These are phyloP conservation scores for Serinus canaria DNA, from an alignment of 2,113 vertebrate species.

Conservation along the genomic window DNA sequence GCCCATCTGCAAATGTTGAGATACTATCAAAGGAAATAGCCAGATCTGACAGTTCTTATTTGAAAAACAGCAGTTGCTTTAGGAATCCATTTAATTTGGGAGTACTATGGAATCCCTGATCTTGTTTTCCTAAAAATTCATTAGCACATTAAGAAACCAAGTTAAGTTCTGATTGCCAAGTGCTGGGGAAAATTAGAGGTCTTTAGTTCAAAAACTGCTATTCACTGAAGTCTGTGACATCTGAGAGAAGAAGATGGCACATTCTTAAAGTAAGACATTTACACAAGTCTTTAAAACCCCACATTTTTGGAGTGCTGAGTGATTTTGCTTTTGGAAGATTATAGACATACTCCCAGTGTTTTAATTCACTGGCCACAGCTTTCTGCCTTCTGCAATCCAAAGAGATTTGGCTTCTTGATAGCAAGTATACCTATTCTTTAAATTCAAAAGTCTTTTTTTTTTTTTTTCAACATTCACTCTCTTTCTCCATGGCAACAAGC, in stretches of 20 bases:
- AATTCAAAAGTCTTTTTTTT: neutral
- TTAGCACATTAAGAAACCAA: neutral
- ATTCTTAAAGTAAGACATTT: neutral
- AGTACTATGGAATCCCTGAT: neutral
- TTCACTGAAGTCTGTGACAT: neutral
- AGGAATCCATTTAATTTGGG: neutral
- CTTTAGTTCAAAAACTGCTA: neutral
- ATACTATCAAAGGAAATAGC: neutral
- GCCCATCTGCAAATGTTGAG: neutral
- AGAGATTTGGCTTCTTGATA: neutral
- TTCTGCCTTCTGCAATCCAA: neutral
- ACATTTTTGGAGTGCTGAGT: neutral
- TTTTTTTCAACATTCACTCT: neutral
- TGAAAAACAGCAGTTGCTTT: neutral
- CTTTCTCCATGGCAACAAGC: neutral
- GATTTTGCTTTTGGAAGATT: neutral
- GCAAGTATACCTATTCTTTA: neutral
- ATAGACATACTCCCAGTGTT: neutral
- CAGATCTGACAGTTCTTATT: neutral
- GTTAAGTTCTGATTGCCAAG: neutral
- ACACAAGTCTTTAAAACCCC: neutral
- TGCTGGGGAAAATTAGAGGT: neutral
- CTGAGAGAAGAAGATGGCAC: neutral
- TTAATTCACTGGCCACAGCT: neutral
- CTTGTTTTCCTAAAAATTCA: neutral